Conservation (phyloP, 2,113 vertebrate genomes). For the Lucifuga dentata region DNA sequence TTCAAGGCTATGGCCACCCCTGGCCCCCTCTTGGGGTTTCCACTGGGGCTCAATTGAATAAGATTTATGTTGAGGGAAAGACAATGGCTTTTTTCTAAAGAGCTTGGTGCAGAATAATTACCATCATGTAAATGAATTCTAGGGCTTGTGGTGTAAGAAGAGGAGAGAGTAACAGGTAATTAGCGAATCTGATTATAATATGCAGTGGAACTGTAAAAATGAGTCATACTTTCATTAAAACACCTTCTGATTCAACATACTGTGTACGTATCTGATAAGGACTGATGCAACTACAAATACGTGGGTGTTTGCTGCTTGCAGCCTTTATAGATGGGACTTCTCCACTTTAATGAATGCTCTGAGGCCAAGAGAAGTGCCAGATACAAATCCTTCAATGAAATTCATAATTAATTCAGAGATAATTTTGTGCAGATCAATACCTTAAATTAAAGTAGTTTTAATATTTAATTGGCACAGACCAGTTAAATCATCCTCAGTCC, state of each 20-base stretch:
- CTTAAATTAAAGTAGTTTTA: constrained; percentile 21
- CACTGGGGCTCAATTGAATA: neutral
- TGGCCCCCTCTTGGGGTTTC: no score
- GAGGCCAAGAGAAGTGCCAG: constrained; percentile 12
- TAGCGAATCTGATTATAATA: no score
- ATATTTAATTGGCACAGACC: constrained; percentile 23
- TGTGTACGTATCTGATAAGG: no score
- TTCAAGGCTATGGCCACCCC: no score
- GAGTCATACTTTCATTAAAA: neutral
- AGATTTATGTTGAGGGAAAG: constrained; percentile 36
- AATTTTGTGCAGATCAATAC: constrained; percentile 34
- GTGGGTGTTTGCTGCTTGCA: no score
- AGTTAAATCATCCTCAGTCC: constrained; percentile 22
- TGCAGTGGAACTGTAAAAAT: constrained; percentile 12
- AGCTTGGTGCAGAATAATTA: constrained; percentile 52
- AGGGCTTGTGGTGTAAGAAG: constrained; percentile 19
- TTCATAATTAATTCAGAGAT: constrained; percentile 51
- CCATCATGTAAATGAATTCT: constrained; percentile 48
- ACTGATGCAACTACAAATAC: no score
- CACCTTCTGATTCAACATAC: no score
- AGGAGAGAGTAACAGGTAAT: no score
- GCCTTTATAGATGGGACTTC: neutral
- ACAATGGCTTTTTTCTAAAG: constrained; percentile 34
- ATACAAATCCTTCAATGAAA: constrained; percentile 29
- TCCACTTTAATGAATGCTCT: constrained; percentile 14